Evolutionary conservation across 2,113 vertebrate species (phyloP).

Genomic region (Otocyon megalotis): DNA sequence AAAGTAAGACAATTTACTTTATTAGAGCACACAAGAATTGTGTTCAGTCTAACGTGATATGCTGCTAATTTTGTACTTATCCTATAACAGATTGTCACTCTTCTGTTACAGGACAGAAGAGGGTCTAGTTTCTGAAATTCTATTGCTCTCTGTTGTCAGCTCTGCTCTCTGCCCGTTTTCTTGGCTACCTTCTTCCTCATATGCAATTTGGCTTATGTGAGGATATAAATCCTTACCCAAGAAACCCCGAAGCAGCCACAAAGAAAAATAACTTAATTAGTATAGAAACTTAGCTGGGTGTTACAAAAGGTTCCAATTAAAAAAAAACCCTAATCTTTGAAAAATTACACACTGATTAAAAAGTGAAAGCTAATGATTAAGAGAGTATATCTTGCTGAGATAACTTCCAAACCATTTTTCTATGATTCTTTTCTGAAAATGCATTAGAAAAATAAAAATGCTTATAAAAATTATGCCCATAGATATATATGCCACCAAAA

Average conservation of each 20-base stretch:
- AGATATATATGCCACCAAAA: not conserved
- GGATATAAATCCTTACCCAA: not conserved
- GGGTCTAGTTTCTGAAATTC: not conserved
- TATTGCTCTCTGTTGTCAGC: not conserved
- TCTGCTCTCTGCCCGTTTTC: not conserved
- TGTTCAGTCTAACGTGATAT: not conserved
- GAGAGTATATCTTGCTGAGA: not conserved
- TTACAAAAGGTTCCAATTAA: not conserved
- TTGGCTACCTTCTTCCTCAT: not conserved
- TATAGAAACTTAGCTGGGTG: not conserved
- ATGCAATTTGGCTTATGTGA: not conserved
- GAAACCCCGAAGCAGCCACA: not conserved
- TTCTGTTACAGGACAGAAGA: not conserved
- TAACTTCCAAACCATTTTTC: not conserved
- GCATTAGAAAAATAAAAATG: not conserved
- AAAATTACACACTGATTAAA: slow-evolving; percentile 11
- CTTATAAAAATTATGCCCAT: not conserved
- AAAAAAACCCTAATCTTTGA: slow-evolving; percentile 14
- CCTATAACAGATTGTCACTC: not conserved
- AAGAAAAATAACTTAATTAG: slow-evolving; percentile 15
- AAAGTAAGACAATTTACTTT: not conserved
- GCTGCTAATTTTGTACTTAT: not conserved
- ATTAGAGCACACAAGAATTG: not conserved
- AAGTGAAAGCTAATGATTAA: not conserved
- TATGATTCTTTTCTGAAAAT: slow-evolving; percentile 6